Conservation (phyloP, 2,888 invertebrate genomes). For the Taphrorychus bicolor region DNA sequence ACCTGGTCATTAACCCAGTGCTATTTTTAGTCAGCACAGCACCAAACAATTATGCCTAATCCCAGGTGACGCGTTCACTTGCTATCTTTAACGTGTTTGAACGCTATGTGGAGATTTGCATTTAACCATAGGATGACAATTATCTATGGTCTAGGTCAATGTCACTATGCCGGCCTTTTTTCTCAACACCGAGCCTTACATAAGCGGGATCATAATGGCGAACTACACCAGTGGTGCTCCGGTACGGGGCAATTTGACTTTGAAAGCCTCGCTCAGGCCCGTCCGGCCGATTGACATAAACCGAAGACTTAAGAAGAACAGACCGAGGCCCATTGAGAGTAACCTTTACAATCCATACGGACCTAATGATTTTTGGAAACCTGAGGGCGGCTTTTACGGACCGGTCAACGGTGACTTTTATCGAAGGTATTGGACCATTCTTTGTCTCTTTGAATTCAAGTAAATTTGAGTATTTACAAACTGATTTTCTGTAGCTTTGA, state of each 20-base stretch:
- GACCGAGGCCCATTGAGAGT: constrained; percentile 37
- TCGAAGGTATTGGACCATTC: too few relatives aligned
- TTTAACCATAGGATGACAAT: background rate
- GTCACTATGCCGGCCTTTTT: constrained; percentile 96
- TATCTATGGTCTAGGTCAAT: constrained; percentile 67
- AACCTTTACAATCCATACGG: constrained; percentile 37
- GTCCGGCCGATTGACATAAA: constrained; percentile 61
- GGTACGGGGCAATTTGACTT: constrained; percentile 86
- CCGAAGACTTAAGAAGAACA: constrained; percentile 44
- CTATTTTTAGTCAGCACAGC: too few relatives aligned
- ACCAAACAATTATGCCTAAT: too few relatives aligned
- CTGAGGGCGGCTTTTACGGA: constrained; percentile 15
- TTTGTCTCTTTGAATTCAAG: too few relatives aligned
- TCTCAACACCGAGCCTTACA: constrained; percentile 83
- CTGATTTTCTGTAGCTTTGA: too few relatives aligned
- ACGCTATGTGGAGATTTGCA: too few relatives aligned
- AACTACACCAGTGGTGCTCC: constrained; percentile 96
- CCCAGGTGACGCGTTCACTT: too few relatives aligned
- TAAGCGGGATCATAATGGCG: constrained; percentile 88
- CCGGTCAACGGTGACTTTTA: constrained; percentile 9
- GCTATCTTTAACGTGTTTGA: too few relatives aligned
- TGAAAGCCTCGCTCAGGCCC: constrained; percentile 79
- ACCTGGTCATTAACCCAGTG: too few relatives aligned
- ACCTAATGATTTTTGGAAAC: constrained; percentile 29
- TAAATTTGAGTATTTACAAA: background rate